Base-by-base conservation (phyloP, 2,797 vertebrate genomes). In the Parambassis ranga region DNA sequence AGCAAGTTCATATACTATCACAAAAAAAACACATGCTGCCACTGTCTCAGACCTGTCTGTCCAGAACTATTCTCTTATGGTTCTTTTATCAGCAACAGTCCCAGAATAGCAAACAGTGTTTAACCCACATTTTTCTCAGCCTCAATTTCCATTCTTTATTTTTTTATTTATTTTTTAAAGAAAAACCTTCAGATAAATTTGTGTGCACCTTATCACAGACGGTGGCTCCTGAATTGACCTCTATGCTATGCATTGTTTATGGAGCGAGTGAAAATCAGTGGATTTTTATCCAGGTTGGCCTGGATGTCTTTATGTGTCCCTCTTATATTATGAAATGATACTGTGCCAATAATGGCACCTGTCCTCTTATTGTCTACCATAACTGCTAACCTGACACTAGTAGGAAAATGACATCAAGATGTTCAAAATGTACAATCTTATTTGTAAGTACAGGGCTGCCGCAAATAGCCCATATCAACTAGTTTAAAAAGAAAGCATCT, bases 401-500 rank as follows among this genome's bases (percentile, higher is more conserved):
- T 65, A 58, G 66, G 69, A 77, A 71, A 76, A 84, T n/a, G n/a
- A n/a, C n/a, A n/a, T n/a, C n/a, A n/a, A n/a, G n/a, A n/a, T n/a
- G n/a, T n/a, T n/a, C n/a, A n/a, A n/a, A n/a, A n/a, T 16, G 20
- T 68, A 48, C 32, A 36, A 47, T 53, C 57, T 59, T 41, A 55
- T 71, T 70, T 80, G 44, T 76, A 65, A 75, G 60, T 50, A 70
- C 31, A 33, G 53, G 77, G 67, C 85, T 85, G 74, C 78, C 87
- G 78, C 64, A 74, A 82, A 76, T 11, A 37, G 71, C 75, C 36
- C 70, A 39, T 32, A 69, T 57, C 46, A 76, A 65, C 70, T 77
- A 73, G 84, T 87, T 80, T 81, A 81, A 22, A 55, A 56, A 80
- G 33, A 69, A 63, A 57, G 46, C 26, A 24, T 52, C 27, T 50